Base-by-base conservation (phyloP, 1,140 invertebrate species). In the Temnothorax nylanderi region DNA sequence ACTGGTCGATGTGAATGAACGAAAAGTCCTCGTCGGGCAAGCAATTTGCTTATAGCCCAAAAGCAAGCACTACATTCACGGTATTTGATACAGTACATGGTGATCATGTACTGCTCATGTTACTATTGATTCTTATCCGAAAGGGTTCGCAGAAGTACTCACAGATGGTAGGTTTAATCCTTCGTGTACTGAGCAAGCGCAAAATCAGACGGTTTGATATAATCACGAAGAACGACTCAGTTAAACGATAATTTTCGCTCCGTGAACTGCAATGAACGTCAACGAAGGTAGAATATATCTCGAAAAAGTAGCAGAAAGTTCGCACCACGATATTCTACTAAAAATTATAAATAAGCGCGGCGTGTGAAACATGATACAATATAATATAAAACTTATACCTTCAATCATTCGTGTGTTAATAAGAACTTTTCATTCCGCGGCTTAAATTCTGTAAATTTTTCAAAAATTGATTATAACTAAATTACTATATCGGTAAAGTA, bases 141-240 rank as follows among this genome's bases (percentile, higher is more conserved):
- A 67, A 80, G 13, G 5, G 62, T 67, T 54, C 54, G 21, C 18
- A 51, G 3, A 26, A n/a, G 21, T 54, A 67, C 13, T 67, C 44
- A 18, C n/a, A 67, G 62, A 67, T 51, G 32, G 58, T 65, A 65
- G 44, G 18, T 5, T 54, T 1, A 26, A 41, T 13, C 7, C 32
- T 77, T 47, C n/a, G 34, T 16, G 58, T 10, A 80, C 62, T 54
- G 47, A 80, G 77, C 77, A 80, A 80, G 62, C 77, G 77, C 77
- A 26, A 54, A 80, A 18, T 65, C 44, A 54, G 47, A n/a, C n/a
- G 1, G 47, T 26, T 54, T 51, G 6, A 13, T 26, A 67, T 16
- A 67, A 54, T 80, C 62, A 41, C 34, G 3, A 47, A 11, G 32
- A 67, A 21, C 74, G 37, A 44, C 16, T 77, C 74, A 47, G 74